These are phyloP conservation scores for Meloidogyne floridensis DNA, from an alignment of 1,140 invertebrate species.

Conservation along the genomic window DNA sequence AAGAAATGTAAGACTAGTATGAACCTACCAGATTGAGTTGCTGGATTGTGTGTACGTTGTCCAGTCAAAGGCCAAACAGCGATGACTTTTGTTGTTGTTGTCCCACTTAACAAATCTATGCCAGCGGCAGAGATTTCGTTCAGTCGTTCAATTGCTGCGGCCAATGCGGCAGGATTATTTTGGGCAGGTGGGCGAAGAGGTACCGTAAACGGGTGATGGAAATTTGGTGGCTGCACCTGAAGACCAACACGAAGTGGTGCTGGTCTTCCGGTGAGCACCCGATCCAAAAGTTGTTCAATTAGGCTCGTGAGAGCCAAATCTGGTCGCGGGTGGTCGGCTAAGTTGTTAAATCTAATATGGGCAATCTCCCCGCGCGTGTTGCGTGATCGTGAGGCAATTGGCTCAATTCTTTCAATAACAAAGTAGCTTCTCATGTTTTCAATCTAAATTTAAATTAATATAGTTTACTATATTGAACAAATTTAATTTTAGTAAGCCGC, in stretches of 20 bases:
- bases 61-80: background rate
- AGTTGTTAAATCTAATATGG: background rate
- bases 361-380: background rate
- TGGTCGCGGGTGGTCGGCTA: background rate
- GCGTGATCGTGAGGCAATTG: background rate
- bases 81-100: background rate
- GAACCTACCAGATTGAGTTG: background rate
- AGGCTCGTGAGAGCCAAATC: background rate
- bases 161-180: constrained; percentile 6
- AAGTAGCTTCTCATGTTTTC: too few species aligned
- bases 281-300: background rate
- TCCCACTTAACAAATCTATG: background rate
- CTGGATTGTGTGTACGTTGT: background rate
- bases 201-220: too few species aligned
- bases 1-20: background rate
- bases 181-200: background rate
- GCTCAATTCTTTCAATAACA: too few species aligned
- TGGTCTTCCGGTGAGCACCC: too few species aligned
- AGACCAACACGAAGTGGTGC: too few species aligned
- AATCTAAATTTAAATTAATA: too few species aligned
- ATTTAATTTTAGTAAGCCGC: too few species aligned
- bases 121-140: background rate
- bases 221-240: too few species aligned
- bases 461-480: too few species aligned
- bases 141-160: constrained; percentile 9